A percentile compares a stretch with the other conserved stretches of the same genome.
These are phyloP conservation scores for Hoplodrina ambigua DNA, from an alignment of 2,888 invertebrate genomes.

Conservation along the genomic window DNA sequence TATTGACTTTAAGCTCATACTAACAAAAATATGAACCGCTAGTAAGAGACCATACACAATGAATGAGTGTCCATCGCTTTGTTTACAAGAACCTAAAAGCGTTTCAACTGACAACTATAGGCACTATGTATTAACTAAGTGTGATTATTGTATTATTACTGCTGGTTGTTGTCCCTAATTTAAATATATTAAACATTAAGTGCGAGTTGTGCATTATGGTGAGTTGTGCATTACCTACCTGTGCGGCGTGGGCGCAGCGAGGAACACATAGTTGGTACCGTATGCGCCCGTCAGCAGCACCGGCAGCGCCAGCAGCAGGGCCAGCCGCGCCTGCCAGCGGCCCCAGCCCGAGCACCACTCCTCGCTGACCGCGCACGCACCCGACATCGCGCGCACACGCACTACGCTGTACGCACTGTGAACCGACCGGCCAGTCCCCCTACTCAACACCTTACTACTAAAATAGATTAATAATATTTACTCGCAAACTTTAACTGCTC, in stretches of 20 bases:
- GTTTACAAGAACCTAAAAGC: slow-evolving; percentile 12
- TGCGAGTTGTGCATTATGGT: background rate
- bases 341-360: slow-evolving; percentile 82
- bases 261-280: slow-evolving; percentile 87
- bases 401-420: background rate
- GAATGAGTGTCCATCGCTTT: background rate
- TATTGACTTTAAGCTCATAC: background rate
- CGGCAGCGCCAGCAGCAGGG: slow-evolving; percentile 84
- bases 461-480: slow-evolving; percentile 6
- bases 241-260: slow-evolving; percentile 82
- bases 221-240: slow-evolving; percentile 70
- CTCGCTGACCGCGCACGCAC: slow-evolving; percentile 65
- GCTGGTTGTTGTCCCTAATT: too few species aligned
- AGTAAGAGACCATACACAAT: background rate
- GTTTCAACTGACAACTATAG: background rate
- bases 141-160: too few species aligned
- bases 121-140: too few species aligned
- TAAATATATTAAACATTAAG: slow-evolving; percentile 1
- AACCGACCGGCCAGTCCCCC: background rate
- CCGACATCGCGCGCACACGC: slow-evolving; percentile 51
- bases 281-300: slow-evolving; percentile 85
- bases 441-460: background rate
- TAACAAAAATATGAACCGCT: background rate
- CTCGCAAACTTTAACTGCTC: slow-evolving; percentile 10
- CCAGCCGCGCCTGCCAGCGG: slow-evolving; percentile 84